Conservation (phyloP, 2,797 vertebrate species). For the Smutsia gigantea region DNA sequence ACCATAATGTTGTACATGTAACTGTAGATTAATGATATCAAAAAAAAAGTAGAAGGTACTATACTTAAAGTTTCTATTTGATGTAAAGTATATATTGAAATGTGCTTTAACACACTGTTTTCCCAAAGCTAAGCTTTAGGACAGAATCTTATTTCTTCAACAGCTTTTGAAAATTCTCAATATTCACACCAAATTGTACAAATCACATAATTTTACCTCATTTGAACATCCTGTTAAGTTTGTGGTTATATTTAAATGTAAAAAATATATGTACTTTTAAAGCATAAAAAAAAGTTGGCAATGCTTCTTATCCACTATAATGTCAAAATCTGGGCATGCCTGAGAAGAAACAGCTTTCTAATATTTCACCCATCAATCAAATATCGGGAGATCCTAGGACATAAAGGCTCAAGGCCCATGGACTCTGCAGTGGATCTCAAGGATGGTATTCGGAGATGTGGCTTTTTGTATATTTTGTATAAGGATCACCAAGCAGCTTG, state of each 20-base stretch:
- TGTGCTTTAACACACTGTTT: constrained; percentile 29
- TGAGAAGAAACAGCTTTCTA: neutral
- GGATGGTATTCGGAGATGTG: neutral
- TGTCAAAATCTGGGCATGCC: neutral
- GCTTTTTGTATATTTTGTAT: neutral
- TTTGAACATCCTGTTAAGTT: constrained; percentile 35
- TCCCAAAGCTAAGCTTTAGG: neutral
- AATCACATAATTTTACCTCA: constrained; percentile 16
- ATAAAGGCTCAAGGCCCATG: neutral
- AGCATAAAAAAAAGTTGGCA: neutral
- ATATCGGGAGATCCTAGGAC: neutral
- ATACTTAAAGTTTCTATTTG: neutral
- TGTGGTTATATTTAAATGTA: constrained; percentile 42
- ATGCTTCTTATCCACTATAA: neutral
- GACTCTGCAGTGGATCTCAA: neutral
- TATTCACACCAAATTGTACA: constrained; percentile 26
- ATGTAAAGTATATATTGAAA: neutral
- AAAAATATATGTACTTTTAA: neutral
- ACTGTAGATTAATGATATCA: no score
- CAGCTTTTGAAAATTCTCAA: constrained; percentile 40
- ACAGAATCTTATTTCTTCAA: neutral
- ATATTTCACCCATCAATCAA: neutral
- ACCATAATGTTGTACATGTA: no score
- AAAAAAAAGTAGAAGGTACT: neutral
- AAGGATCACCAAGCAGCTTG: neutral